A percentile compares a stretch with the other conserved stretches of the same genome.
phyloP scores from a whole-genome alignment of 2,797 vertebrate species.

The Parauchenoglanis ngamensis region DNA sequence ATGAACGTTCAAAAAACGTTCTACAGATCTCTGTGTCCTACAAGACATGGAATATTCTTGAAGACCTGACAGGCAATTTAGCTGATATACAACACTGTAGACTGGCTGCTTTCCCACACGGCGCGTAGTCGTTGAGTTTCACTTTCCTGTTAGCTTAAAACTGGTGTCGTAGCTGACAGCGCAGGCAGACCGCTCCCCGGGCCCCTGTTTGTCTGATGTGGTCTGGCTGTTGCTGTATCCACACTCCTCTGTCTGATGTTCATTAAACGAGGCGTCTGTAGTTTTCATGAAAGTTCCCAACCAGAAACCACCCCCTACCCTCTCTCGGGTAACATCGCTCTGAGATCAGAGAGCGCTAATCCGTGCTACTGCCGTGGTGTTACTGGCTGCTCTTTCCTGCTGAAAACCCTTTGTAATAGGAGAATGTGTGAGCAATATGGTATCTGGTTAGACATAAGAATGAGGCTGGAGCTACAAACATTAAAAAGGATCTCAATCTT shows the following conservation, averaged over 20 bases:
- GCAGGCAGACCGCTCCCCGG: conserved; percentile 34
- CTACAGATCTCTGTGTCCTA: background rate
- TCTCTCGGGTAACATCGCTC: conserved; percentile 60
- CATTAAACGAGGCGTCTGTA: conserved; percentile 57
- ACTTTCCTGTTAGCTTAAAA: conserved; percentile 20
- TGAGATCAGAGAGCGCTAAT: conserved; percentile 72
- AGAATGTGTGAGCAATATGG: conserved; percentile 47
- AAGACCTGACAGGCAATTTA: conserved; percentile 44
- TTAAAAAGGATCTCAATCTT: background rate
- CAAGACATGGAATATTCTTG: background rate
- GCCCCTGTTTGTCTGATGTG: conserved; percentile 54
- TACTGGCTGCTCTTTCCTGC: conserved; percentile 53
- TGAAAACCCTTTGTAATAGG: conserved; percentile 52
- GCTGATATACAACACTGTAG: conserved; percentile 13
- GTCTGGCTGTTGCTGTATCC: conserved; percentile 52
- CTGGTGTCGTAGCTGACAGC: conserved; percentile 34
- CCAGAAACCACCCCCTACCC: conserved; percentile 35
- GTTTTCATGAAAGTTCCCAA: conserved; percentile 55
- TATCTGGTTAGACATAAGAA: conserved; percentile 49
- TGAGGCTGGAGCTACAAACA: background rate
- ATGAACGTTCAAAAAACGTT: background rate
- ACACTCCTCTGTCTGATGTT: conserved; percentile 43
- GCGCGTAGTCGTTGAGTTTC: background rate
- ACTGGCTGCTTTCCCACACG: background rate
- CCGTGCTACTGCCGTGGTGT: conserved; percentile 57